These are phyloP conservation scores for Lerista edwardsae DNA, from an alignment of 2,797 vertebrate species.

Conservation along the genomic window DNA sequence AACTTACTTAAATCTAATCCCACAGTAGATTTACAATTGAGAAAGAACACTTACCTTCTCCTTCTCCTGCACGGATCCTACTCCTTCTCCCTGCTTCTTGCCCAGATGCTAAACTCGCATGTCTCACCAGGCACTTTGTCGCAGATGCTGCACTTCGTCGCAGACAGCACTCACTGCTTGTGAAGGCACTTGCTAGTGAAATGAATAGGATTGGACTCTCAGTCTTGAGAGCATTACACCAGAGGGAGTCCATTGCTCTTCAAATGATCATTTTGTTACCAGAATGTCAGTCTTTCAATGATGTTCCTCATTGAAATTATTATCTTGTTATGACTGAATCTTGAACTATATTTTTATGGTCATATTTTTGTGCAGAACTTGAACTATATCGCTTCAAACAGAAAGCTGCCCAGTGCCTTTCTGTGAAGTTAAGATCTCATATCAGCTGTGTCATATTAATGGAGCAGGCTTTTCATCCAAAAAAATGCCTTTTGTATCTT, in stretches of 20 bases:
- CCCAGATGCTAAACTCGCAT: too few species aligned
- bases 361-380: not conserved
- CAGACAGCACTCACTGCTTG: too few species aligned
- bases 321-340: not conserved
- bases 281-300: not conserved
- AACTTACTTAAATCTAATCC: too few species aligned
- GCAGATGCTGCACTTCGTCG: too few species aligned
- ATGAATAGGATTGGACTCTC: too few species aligned
- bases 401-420: not conserved
- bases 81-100: too few species aligned
- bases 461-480: not conserved
- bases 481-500: not conserved
- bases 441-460: not conserved
- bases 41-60: too few species aligned
- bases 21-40: too few species aligned
- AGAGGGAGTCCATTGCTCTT: not conserved
- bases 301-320: not conserved
- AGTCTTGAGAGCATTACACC: not conserved
- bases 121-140: too few species aligned
- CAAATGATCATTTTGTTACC: not conserved
- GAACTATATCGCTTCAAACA: not conserved
- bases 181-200: too few species aligned
- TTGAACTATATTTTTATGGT: not conserved
- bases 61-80: too few species aligned
- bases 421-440: too few species aligned